Evolutionary conservation across 2,797 vertebrate species (phyloP).

Genomic region (Vireo griseus): DNA sequence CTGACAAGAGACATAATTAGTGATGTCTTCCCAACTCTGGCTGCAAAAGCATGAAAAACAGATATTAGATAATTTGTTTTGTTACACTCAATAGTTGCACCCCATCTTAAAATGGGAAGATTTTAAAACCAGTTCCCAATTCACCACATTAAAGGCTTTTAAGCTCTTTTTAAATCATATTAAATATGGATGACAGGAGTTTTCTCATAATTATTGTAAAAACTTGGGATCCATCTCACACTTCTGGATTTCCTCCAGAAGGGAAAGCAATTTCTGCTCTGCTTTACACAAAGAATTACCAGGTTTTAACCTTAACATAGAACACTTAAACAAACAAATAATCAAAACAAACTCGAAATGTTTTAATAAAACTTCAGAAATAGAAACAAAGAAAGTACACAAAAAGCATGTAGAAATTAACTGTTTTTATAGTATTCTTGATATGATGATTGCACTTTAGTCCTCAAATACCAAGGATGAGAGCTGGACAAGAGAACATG

Average conservation of each 20-base stretch:
- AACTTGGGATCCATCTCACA: background rate
- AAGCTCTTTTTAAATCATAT: background rate
- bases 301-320: background rate
- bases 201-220: background rate
- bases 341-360: background rate
- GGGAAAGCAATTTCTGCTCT: background rate
- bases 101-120: background rate
- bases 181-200: background rate
- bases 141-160: background rate
- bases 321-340: background rate
- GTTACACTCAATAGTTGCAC: background rate
- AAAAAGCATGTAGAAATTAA: background rate
- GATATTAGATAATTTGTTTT: constrained; percentile 32
- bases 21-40: constrained; percentile 98
- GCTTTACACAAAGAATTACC: background rate
- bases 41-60: constrained; percentile 75
- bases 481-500: background rate
- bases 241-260: background rate
- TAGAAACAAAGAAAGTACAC: background rate
- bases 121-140: background rate
- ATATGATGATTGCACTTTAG: accelerated
- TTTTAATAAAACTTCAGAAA: background rate
- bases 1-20: constrained; percentile 98
- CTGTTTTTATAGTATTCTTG: background rate
- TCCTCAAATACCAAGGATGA: background rate